A percentile compares a stretch with the other conserved stretches of the same genome.
Conservation (phyloP, 2,113 vertebrate species). For the Pitta sordida region DNA sequence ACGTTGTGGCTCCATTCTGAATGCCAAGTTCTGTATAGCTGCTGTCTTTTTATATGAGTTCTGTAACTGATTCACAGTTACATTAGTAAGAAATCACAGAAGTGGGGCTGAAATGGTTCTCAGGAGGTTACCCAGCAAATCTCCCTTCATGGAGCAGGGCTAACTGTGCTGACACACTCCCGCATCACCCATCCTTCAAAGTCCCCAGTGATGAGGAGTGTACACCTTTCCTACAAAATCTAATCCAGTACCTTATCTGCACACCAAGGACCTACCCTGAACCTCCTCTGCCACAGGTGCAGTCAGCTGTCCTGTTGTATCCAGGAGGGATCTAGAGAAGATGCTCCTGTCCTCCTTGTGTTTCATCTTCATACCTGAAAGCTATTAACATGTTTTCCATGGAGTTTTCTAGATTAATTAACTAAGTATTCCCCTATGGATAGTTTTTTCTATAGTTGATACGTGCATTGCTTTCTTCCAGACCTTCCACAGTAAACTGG, state of each 20-base stretch:
- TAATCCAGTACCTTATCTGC: background rate
- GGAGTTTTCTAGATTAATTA: background rate
- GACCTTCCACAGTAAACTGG: background rate
- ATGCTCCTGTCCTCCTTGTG: background rate
- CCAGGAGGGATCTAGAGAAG: background rate
- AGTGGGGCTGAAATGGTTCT: background rate
- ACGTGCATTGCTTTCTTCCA: background rate
- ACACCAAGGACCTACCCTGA: background rate
- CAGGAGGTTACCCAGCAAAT: background rate
- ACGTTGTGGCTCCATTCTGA: background rate
- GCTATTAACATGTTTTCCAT: background rate
- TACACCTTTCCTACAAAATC: background rate
- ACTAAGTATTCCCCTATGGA: background rate
- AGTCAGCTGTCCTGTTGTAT: background rate
- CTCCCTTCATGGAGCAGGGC: background rate
- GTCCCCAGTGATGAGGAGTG: fast-evolving
- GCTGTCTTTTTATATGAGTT: background rate
- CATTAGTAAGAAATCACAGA: background rate
- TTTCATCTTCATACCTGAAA: background rate
- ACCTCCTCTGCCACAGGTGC: background rate
- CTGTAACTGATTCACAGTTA: background rate
- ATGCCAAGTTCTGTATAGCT: background rate
- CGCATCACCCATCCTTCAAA: background rate
- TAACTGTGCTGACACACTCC: background rate
- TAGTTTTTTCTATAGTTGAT: background rate